Evolutionary conservation across 1,140 invertebrate genomes (phyloP), one percentile per base, ranked within the genome.

Genomic region (Druon quercuslanigerum): DNA sequence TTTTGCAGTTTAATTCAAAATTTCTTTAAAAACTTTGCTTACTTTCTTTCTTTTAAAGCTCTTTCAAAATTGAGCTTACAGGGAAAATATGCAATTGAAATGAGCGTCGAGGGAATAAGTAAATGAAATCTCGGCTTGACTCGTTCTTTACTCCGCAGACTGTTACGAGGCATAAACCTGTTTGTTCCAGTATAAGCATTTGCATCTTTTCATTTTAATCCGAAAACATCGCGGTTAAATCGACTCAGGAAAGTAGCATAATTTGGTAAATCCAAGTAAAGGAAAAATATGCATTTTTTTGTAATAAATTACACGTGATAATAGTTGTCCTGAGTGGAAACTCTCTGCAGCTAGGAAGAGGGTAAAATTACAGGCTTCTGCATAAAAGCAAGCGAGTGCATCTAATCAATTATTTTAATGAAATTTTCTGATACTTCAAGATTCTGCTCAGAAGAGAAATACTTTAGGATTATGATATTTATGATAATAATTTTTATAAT

Each of bases 101-200:
- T 19, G 7, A n/a, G 12, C 17, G 4, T 66, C 20, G 2, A 4
- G 13, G 19, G 16, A 25, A 60, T 19, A 9, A 25, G 56, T 66
- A 66, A 66, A 40, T 66, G 14, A 40, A 66, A 66, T 66, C 57
- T 40, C 40, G 57, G 25, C 25, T 66, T 66, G 57, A 66, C 25
- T 66, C 20, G 4, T 8, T 33, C 25, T 66, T 66, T 66, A 66
- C 14, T 66, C 14, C 11, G 16, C 57, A 54, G 17, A 54, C 14
- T 1, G 51, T 54, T 54, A 54, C 17, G 51, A 16, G 16, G 51
- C 14, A 16, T 0, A 16, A 54, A 54, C 17, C 14, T 12, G 51
- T 54, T 54, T 54, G 9, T 54, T n/a, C 16, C 16, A n/a, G 13
- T 54, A n/a, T 19, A 54, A 0, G 1, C 16, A 54, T 54, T 54